Evolutionary conservation across 2,113 vertebrate genomes (phyloP), one percentile per base, ranked within the genome.

Genomic region (Mormyrus lacerda): DNA sequence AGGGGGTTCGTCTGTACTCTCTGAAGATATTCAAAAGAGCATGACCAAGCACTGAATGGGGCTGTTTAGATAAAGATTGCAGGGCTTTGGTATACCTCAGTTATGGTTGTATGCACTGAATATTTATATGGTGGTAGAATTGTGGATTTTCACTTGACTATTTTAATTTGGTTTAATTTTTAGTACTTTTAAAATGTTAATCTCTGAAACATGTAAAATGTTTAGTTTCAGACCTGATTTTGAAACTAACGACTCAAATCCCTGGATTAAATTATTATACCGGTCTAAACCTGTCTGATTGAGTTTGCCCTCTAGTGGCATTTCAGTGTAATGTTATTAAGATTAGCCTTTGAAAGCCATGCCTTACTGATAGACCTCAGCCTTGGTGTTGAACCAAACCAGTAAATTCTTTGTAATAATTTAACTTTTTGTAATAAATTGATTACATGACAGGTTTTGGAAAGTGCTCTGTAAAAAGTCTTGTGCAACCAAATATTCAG

Each of bases 321-420:
- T 85, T 85, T 85, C 17, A 85, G 82, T 85, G 42, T 48, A 85
- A 83, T 83, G 17, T 83, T 45, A 45, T 45, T 83, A 44, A 85
- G 19, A 85, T 48, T 48, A n/a, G 2, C 19, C 0, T 48, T 27
- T 85, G 39, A 44, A 85, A 27, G 42, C 21, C 45, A 48, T 11
- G 19, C 21, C 19, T 47, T 45, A 24, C 21, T 45, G 24, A 48
- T 47, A 24, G 10, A 85, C 82, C 11, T 11, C 8, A 47, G 24
- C 42, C 7, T 44, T 27, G 4, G 24, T 48, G 24, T 48, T 85
- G 39, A 47, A 48, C 10, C 9, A 85, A 85, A 85, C 44, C 4
- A 42, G 31, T 85, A 85, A 85, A 48, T 85, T 45, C 42, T 13
- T 85, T 27, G 82, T 45, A 48, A 35, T 39, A 39, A 76, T 39